These are phyloP conservation scores for Nomada fabriciana DNA, from an alignment of 2,888 invertebrate genomes.

Conservation along the genomic window DNA sequence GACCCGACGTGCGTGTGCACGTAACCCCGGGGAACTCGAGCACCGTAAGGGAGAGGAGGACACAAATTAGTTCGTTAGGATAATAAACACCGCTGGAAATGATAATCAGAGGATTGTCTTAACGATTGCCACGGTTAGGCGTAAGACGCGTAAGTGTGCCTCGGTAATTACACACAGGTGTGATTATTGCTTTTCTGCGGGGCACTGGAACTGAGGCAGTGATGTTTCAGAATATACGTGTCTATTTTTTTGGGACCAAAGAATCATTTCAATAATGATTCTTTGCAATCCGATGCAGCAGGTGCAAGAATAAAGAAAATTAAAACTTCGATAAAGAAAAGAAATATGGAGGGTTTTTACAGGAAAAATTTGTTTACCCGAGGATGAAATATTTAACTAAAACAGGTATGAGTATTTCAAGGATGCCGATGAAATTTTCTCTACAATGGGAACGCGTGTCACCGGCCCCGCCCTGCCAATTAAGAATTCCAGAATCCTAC, in stretches of 20 bases:
- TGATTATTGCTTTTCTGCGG: background rate
- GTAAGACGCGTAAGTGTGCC: conserved; percentile 45
- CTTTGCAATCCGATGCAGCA: background rate
- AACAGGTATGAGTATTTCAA: too few species aligned
- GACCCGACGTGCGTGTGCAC: conserved; percentile 7
- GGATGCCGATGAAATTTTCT: too few species aligned
- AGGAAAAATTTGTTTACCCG: background rate
- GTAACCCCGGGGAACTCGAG: conserved; percentile 26
- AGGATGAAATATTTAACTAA: background rate
- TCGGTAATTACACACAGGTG: conserved; percentile 17
- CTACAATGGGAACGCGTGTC: background rate
- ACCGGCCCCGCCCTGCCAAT: background rate
- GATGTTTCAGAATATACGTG: background rate
- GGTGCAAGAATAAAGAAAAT: too few species aligned
- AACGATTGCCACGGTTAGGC: conserved; percentile 40
- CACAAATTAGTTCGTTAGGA: conserved; percentile 56
- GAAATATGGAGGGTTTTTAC: background rate
- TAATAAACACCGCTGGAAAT: conserved; percentile 36
- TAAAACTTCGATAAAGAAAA: background rate
- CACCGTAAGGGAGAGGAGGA: background rate
- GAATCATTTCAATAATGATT: background rate
- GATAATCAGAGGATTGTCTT: conserved; percentile 49
- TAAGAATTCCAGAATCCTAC: background rate
- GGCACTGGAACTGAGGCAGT: conserved; percentile 17
- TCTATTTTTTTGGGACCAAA: background rate